Base-by-base conservation (phyloP, 2,797 vertebrate genomes). In the Rhabdophis nuchalis region DNA sequence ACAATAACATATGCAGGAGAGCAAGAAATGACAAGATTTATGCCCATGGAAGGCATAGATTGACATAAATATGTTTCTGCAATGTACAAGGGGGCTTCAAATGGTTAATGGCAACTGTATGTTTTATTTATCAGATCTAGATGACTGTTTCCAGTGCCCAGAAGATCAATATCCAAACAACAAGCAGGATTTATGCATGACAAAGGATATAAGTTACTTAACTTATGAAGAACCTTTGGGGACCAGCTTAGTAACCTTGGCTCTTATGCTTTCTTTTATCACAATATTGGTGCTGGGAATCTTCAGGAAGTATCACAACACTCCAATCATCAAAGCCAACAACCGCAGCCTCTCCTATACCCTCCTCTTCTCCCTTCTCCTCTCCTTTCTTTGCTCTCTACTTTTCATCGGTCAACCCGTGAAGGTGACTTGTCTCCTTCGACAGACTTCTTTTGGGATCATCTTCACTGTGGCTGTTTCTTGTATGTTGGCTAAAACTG, bases 281-380 rank as follows among this genome's bases (percentile, higher is more conserved):
- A 58, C 89, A 20, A 27, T 29, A 46, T 12, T 85, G 54, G 54
- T 85, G 14, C 54, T 90, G 3, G 23, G 54, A 36, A 85, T 85
- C 16, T 85, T 90, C 13, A 20, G 56, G 5, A 90, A 85, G 36
- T 18, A 85, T 41, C 56, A 58, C 13, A 27, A 85, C 16, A 90
- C 68, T n/a, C 68, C 89, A 4, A 90, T 90, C 2, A 54, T 90
- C 36, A 90, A 85, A 14, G 89, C 89, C 72, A 90, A 90, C 72
- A 90, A 90, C 54, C 9, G 32, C 13, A 85, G 1, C 14, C 68
- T 85, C 54, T 57, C 89, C 54, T 90, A 57, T 25, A 46, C 77
- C n/a, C 89, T 90, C 23, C 89, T 82, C 1, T 0, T 9, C 7
- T 36, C 68, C 68, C 32, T 72, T 1, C 32, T 72, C 6, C 32